Evolutionary conservation across 2,113 vertebrate species (phyloP), one percentile per base, ranked within the genome.

Genomic region (Nipponia nippon): DNA sequence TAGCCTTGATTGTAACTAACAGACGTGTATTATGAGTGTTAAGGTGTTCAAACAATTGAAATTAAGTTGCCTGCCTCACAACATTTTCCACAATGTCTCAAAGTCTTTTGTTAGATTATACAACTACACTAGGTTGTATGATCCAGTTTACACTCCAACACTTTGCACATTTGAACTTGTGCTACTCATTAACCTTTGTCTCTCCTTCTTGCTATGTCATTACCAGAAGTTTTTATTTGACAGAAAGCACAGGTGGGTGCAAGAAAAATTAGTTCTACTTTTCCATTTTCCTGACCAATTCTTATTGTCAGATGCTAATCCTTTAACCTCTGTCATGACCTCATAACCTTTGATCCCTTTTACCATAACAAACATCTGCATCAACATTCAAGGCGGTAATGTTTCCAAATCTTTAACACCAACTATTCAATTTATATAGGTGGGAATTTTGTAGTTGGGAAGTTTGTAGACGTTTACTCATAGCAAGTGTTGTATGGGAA

Each of bases 331-430:
- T 96, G 98, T 97, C 98, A 95, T 32, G 98, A 99, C 99, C 99
- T 98, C 92, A 89, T 98, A 97, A 98, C 98, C 99, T 98, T 97
- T 96, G 96, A 98, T 97, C 98, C 98, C 95, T 98, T 98, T 98
- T 98, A 98, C 97, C 97, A 99, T 99, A 99, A 99, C 98, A 99
- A 98, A 98, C 87, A 96, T 95, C 81, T 91, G 88, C 97, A 96
- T 94, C 90, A 83, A 97, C 90, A 98, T 97, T 97, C 97, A 98
- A 91, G 95, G 91, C 95, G 83, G 95, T 95, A 97, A 96, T 52
- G 95, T 94, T 97, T 89, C 89, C 80, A 95, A 95, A 93, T 92
- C 97, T 90, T 90, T 96, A 76, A 72, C 78, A 76, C 94, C 87
- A 90, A 96, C 97, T 83, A 91, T 97, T 95, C 94, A 95, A 90